Percentiles rank a stretch among this genome's conserved stretches.
Evolutionary conservation across 2,888 invertebrate species (phyloP).

Genomic region (Petrolisthes manimaculis): DNA sequence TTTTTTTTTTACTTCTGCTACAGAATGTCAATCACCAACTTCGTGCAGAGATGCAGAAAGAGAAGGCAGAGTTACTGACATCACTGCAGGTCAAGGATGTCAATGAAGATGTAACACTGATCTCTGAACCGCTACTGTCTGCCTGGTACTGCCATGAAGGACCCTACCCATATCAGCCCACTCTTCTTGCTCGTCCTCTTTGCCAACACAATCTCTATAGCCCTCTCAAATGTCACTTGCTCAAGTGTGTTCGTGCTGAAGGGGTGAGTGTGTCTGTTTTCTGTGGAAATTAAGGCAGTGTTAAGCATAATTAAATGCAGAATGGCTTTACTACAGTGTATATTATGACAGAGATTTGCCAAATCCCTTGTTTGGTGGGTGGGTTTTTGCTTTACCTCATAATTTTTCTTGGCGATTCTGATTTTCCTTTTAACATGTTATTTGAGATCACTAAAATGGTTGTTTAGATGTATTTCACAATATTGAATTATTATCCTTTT

Average conservation of each 20-base stretch:
- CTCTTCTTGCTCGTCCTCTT: constrained; percentile 46
- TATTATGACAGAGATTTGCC: too few species aligned
- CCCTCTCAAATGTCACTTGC: constrained; percentile 45
- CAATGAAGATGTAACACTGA: constrained; percentile 35
- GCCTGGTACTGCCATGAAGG: constrained; percentile 58
- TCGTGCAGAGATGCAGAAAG: constrained; percentile 48
- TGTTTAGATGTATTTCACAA: too few species aligned
- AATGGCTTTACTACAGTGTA: too few species aligned
- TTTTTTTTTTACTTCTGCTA: background rate
- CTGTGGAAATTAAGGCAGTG: too few species aligned
- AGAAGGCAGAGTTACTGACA: constrained; percentile 39
- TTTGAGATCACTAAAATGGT: too few species aligned
- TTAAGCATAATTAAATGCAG: too few species aligned
- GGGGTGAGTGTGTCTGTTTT: constrained; percentile 41
- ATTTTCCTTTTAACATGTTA: too few species aligned
- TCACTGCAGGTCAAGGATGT: constrained; percentile 38
- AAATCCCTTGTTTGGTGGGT: too few species aligned
- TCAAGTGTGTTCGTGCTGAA: constrained; percentile 54
- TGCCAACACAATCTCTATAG: constrained; percentile 59
- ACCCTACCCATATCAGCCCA: constrained; percentile 50
- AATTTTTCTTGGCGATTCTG: too few species aligned
- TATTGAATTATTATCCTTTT: too few species aligned
- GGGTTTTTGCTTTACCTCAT: too few species aligned
- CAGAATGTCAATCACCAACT: constrained; percentile 49
- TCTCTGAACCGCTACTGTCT: constrained; percentile 55